Conservation (phyloP, 2,888 invertebrate species). For the Proisotoma minuta region DNA sequence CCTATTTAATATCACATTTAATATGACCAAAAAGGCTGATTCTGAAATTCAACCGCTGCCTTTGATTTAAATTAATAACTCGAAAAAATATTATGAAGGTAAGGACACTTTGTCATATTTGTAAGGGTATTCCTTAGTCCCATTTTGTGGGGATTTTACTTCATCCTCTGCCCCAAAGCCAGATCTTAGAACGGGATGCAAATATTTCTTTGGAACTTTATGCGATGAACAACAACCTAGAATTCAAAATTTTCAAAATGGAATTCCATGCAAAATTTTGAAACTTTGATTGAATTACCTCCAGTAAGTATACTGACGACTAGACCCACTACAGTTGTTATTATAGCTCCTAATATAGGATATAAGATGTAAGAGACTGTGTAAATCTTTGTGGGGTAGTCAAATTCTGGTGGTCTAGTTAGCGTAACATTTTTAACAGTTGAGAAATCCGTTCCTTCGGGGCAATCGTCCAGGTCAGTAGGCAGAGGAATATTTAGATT, state of each 20-base stretch:
- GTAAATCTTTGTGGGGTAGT: constrained; percentile 40
- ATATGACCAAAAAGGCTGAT: no score
- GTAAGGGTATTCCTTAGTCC: not conserved
- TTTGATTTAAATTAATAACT: constrained; percentile 1
- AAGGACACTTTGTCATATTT: not conserved
- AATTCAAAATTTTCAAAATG: not conserved
- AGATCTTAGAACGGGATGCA: not conserved
- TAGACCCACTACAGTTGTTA: constrained; percentile 26
- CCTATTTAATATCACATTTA: no score
- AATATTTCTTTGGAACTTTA: constrained; percentile 1
- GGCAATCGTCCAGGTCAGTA: constrained; percentile 26
- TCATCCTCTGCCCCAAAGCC: not conserved
- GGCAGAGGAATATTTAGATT: constrained; percentile 23
- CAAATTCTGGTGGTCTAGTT: constrained; percentile 16
- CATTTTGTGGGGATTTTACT: not conserved
- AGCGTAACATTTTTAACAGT: constrained; percentile 9
- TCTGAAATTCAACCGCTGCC: no score
- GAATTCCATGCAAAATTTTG: not conserved
- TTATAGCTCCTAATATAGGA: constrained; percentile 38
- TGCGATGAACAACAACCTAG: constrained; percentile 8
- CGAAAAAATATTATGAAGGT: not conserved
- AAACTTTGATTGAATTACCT: constrained; percentile 19
- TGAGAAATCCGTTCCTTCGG: constrained; percentile 21
- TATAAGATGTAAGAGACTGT: constrained; percentile 41
- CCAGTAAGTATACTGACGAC: constrained; percentile 38